A percentile compares a stretch with the other conserved stretches of the same genome.
Conservation (phyloP, 2,113 vertebrate genomes). For the Catharus fuscescens region DNA sequence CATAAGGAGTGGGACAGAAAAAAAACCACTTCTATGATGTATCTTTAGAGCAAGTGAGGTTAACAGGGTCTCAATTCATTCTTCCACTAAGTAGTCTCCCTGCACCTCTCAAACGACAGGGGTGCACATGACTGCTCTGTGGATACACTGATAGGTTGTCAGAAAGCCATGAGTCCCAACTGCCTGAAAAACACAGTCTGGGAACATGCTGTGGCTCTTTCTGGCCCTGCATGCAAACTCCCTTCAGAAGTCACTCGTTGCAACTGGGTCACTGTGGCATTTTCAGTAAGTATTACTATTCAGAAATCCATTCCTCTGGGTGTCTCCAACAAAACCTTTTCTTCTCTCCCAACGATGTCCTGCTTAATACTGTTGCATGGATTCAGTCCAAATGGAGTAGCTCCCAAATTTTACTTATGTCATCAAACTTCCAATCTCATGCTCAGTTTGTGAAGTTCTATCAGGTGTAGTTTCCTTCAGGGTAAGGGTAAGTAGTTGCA, state of each 20-base stretch:
- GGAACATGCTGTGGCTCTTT: background rate
- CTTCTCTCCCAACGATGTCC: background rate
- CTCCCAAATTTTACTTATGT: background rate
- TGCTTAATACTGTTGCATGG: background rate
- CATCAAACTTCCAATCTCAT: background rate
- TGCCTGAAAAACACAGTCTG: background rate
- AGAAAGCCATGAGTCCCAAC: background rate
- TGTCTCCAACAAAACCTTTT: background rate
- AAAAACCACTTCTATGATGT: background rate
- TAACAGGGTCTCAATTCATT: accelerated
- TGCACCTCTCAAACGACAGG: background rate
- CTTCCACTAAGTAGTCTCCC: background rate
- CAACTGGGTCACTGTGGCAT: too few species aligned
- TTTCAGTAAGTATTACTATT: background rate
- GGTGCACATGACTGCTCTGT: accelerated
- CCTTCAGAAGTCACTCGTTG: background rate
- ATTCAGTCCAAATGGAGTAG: background rate
- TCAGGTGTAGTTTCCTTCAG: background rate
- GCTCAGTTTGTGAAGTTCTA: background rate
- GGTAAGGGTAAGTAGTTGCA: background rate
- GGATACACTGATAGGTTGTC: background rate
- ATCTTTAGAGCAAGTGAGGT: background rate
- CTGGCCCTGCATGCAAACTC: background rate
- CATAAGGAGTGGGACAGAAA: background rate
- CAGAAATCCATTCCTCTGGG: background rate